Evolutionary conservation across 2,797 vertebrate genomes (phyloP), one percentile per base, ranked within the genome.

Genomic region (Pantherophis alleghaniensis): DNA sequence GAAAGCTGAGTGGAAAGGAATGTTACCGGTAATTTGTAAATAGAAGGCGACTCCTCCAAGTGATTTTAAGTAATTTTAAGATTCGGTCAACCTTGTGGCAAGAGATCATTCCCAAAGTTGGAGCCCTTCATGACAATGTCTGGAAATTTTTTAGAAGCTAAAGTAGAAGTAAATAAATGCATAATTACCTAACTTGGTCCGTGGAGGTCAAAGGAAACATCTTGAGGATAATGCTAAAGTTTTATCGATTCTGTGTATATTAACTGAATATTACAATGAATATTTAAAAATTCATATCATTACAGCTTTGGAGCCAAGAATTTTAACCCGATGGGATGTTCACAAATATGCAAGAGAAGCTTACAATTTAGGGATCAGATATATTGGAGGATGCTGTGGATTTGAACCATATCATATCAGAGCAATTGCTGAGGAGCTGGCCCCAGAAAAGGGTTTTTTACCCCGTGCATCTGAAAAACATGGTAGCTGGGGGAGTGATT

Each of bases 341-440:
- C 99, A 99, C 90, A 98, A 97, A 88, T 99, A 99, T 0, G 98
- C 99, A 94, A 97, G 99, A 59, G 98, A 98, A 32, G 99, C 99
- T 14, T 99, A 98, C 96, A 95, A 98, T 0, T 97, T 97, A 0
- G 99, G 99, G 42, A 97, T 99, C 90, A 98, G 98, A 89, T 99
- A 96, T 96, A 99, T 99, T 12, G 99, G 99, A 0, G 98, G 99
- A 91, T 99, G 99, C 97, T 99, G 99, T 28, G 99, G 99, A 7
- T 99, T 99, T 88, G 99, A 99, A 95, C 98, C 99, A 0, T 99
- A 99, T 87, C 99, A 99, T 90, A 96, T 98, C 96, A 98, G 99
- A 20, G 99, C 99, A 0, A 95, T 99, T 95, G 97, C 98, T 0
- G 99, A 99, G 96, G 99, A 99, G 95, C 97, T 99, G 97, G 98